These are phyloP conservation scores for Trilocha varians DNA, from an alignment of 2,888 invertebrate genomes.

Conservation along the genomic window DNA sequence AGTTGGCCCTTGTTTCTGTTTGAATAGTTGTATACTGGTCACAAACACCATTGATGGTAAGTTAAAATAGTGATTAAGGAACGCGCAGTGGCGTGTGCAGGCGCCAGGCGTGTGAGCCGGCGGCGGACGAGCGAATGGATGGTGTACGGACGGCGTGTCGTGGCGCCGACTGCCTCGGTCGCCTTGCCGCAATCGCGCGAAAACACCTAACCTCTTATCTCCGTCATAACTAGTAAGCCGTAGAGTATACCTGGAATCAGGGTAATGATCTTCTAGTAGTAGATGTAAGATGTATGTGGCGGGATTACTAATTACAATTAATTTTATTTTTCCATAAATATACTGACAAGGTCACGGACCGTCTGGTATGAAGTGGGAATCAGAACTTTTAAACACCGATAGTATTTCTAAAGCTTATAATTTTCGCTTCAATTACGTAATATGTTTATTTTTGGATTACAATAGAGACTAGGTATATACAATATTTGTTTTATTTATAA, in stretches of 20 bases:
- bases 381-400: no score
- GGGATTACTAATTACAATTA: no score
- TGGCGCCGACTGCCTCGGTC: constrained; percentile 43
- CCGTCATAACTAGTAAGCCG: constrained; percentile 17
- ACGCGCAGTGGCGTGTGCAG: constrained; percentile 31
- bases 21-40: constrained; percentile 37
- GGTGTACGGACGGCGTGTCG: constrained; percentile 29
- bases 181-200: constrained; percentile 55
- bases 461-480: no score
- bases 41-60: constrained; percentile 55
- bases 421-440: no score
- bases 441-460: no score
- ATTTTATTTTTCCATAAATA: no score
- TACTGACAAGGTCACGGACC: no score
- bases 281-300: no score
- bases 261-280: background rate
- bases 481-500: no score
- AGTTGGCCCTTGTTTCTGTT: constrained; percentile 18
- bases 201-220: constrained; percentile 61
- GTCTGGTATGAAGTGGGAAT: no score
- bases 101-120: constrained; percentile 58
- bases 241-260: constrained; percentile 23
- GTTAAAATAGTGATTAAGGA: constrained; percentile 17
- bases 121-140: constrained; percentile 60
- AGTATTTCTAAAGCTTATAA: no score